phyloP scores from a whole-genome alignment of 2,113 vertebrate species.

The Archocentrus centrarchus region DNA sequence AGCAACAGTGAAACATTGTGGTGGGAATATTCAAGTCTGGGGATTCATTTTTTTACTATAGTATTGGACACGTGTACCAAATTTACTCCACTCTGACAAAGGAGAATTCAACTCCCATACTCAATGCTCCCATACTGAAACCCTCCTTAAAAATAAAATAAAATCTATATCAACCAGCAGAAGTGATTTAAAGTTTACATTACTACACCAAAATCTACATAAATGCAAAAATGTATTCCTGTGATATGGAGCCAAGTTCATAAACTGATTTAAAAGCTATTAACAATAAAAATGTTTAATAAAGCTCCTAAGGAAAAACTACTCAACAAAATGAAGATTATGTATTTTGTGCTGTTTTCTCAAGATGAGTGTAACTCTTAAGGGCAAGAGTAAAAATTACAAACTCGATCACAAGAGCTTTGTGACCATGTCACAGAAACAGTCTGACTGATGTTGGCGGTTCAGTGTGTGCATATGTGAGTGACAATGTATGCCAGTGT shows the following conservation, averaged over 20 bases:
- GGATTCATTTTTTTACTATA: neutral
- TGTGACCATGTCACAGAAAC: neutral
- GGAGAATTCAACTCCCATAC: too few relatives aligned
- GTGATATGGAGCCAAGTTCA: neutral
- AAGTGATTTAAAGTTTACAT: neutral
- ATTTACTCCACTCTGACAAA: neutral
- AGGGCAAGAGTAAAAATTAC: neutral
- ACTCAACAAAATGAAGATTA: neutral
- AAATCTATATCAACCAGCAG: neutral
- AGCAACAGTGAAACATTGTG: neutral
- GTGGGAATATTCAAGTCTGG: neutral
- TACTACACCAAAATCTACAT: neutral
- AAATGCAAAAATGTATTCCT: neutral
- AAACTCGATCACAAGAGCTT: neutral
- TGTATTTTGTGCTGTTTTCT: neutral
- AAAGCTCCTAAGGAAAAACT: neutral
- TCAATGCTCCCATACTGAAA: neutral
- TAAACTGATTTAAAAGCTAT: constrained; percentile 1
- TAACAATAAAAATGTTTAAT: neutral
- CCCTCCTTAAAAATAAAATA: neutral
- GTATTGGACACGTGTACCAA: neutral
- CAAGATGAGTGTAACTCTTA: neutral
- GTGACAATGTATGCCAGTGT: constrained; percentile 51
- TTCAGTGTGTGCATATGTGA: constrained; percentile 5
- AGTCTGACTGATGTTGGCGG: neutral